Conservation (phyloP, 2,888 invertebrate species). For the Catocala sponsa region DNA sequence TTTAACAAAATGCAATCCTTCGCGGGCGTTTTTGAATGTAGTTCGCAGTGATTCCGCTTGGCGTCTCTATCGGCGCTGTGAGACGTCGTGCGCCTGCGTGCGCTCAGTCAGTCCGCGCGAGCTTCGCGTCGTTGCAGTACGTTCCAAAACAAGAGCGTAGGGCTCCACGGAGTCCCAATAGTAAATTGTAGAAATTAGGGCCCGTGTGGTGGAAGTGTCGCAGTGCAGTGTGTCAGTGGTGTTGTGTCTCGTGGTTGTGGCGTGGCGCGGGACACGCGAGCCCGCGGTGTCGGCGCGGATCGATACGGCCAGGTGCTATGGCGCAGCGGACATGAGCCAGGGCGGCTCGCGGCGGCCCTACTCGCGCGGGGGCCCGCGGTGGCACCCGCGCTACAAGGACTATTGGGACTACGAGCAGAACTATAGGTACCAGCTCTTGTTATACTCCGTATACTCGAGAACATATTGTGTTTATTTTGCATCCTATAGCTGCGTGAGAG, state of each 20-base stretch:
- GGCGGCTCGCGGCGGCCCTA: conserved; percentile 83
- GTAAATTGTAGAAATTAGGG: conserved; percentile 46
- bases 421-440: conserved; percentile 67
- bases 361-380: conserved; percentile 83
- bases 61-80: conserved; percentile 52
- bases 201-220: conserved; percentile 61
- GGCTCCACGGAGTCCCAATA: conserved; percentile 61
- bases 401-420: conserved; percentile 86
- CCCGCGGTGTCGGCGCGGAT: conserved; percentile 70
- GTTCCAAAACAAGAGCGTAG: conserved; percentile 69
- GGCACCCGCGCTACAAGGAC: conserved; percentile 86
- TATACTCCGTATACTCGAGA: background rate
- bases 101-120: conserved; percentile 69
- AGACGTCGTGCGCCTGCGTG: conserved; percentile 73
- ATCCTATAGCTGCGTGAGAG: conserved; percentile 5
- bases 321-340: conserved; percentile 81
- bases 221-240: conserved; percentile 67
- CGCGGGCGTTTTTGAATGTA: conserved; percentile 77
- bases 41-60: conserved; percentile 55
- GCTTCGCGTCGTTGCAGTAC: conserved; percentile 74
- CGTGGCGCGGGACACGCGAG: conserved; percentile 49
- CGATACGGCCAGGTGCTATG: conserved; percentile 72
- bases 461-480: conserved; percentile 9
- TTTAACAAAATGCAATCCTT: conserved; percentile 57
- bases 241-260: conserved; percentile 45